Percentiles rank a stretch among this genome's conserved stretches.
phyloP scores from a whole-genome alignment of 1,140 invertebrate species.

The Mya arenaria region DNA sequence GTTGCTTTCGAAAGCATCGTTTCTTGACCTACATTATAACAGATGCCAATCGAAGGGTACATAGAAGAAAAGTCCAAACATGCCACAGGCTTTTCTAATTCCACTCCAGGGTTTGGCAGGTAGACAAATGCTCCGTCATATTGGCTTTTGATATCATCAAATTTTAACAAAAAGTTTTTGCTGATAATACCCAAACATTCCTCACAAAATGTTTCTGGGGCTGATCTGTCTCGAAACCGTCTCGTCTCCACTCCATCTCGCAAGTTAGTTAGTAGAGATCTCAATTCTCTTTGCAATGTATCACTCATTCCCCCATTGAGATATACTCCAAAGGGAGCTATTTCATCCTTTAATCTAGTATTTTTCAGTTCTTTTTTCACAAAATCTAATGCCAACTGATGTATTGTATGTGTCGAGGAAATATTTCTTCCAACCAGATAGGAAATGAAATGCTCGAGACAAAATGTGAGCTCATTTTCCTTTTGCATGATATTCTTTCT shows the following conservation, averaged over 20 bases:
- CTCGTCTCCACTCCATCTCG: neutral
- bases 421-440: neutral
- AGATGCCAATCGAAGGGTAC: neutral
- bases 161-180: neutral
- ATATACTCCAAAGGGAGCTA: too few species aligned
- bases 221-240: neutral
- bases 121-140: neutral
- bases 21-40: neutral
- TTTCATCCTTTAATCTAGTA: neutral
- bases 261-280: neutral
- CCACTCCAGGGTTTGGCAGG: neutral
- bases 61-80: conserved; percentile 1
- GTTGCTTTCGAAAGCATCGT: neutral
- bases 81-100: neutral
- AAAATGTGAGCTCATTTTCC: neutral
- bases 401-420: neutral
- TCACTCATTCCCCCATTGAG: too few species aligned
- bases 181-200: neutral
- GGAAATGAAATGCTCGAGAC: neutral
- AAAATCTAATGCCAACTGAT: neutral
- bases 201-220: neutral
- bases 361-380: neutral
- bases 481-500: neutral
- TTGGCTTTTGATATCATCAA: conserved; percentile 5
- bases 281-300: too few species aligned